These are phyloP conservation scores for Abrostola triplasia DNA, from an alignment of 2,888 invertebrate species.

Conservation along the genomic window DNA sequence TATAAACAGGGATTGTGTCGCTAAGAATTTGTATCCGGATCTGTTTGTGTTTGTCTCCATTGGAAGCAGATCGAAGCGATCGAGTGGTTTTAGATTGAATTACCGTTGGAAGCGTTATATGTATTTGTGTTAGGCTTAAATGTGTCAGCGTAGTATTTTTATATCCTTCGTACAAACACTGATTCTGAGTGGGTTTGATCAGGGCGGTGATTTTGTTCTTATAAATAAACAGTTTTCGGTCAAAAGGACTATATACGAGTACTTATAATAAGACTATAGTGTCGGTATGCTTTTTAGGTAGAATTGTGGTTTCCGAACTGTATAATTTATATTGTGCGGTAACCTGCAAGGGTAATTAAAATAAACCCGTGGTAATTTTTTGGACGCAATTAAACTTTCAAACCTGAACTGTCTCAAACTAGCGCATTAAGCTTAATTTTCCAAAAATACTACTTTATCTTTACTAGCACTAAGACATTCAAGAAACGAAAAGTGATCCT, in stretches of 20 bases:
- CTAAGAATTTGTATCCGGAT: constrained; percentile 44
- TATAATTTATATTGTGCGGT: too few relatives aligned
- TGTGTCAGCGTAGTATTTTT: constrained; percentile 3
- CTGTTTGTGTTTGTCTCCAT: constrained; percentile 46
- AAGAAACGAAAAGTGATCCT: constrained; percentile 39
- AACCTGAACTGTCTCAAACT: too few relatives aligned
- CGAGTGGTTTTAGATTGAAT: constrained; percentile 46
- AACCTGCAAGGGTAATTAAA: too few relatives aligned
- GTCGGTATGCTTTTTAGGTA: too few relatives aligned
- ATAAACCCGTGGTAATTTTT: too few relatives aligned
- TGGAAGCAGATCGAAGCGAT: constrained; percentile 37
- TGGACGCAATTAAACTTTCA: too few relatives aligned
- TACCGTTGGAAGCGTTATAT: constrained; percentile 10
- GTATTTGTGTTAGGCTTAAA: constrained; percentile 20
- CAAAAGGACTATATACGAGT: too few relatives aligned
- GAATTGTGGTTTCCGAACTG: too few relatives aligned
- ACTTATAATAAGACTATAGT: too few relatives aligned
- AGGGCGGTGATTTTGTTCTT: not conserved
- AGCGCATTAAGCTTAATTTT: too few relatives aligned
- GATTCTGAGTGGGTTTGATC: constrained; percentile 2
- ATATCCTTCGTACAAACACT: not conserved
- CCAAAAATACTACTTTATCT: too few relatives aligned
- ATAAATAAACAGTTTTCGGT: too few relatives aligned
- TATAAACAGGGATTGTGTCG: constrained; percentile 32
- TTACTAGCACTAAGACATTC: constrained; percentile 14